Evolutionary conservation across 2,888 invertebrate species (phyloP).

Genomic region (Panopea generosa): DNA sequence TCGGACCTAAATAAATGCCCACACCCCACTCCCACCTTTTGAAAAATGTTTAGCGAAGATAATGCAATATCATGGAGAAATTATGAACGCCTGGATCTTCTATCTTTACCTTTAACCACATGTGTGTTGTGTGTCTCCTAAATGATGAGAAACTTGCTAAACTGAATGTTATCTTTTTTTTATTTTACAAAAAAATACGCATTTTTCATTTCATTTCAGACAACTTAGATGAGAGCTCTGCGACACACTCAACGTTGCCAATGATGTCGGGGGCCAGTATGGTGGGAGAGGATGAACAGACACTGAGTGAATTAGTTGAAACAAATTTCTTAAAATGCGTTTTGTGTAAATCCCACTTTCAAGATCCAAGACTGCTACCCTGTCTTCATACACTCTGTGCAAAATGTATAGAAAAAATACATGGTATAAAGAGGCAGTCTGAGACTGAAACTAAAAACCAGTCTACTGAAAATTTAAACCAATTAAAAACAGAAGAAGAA

Average conservation of each 20-base stretch:
- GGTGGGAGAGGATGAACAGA: slow-evolving; percentile 43
- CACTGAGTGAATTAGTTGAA: slow-evolving; percentile 74
- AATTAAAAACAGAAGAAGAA: slow-evolving; percentile 8
- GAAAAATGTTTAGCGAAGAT: too few relatives aligned
- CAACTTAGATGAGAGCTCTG: too few relatives aligned
- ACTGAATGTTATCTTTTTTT: too few relatives aligned
- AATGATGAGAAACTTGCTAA: too few relatives aligned
- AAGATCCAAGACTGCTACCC: slow-evolving; percentile 76
- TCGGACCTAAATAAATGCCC: too few relatives aligned
- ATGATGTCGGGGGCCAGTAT: slow-evolving; percentile 46
- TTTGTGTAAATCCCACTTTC: slow-evolving; percentile 66
- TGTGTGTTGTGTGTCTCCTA: too few relatives aligned
- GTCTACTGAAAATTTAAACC: slow-evolving; percentile 1
- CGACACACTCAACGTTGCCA: background rate
- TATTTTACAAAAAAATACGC: too few relatives aligned
- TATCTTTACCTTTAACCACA: too few relatives aligned
- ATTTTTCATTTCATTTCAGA: too few relatives aligned
- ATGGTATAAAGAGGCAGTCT: slow-evolving; percentile 36
- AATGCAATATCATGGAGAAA: too few relatives aligned
- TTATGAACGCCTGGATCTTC: too few relatives aligned
- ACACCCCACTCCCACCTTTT: too few relatives aligned
- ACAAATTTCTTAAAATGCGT: slow-evolving; percentile 74
- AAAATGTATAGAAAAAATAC: slow-evolving; percentile 63
- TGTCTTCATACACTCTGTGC: slow-evolving; percentile 80
- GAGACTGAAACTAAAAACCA: slow-evolving; percentile 6